Evolutionary conservation across 2,113 vertebrate species (phyloP), one percentile per base, ranked within the genome.

Genomic region (Mastomys coucha): DNA sequence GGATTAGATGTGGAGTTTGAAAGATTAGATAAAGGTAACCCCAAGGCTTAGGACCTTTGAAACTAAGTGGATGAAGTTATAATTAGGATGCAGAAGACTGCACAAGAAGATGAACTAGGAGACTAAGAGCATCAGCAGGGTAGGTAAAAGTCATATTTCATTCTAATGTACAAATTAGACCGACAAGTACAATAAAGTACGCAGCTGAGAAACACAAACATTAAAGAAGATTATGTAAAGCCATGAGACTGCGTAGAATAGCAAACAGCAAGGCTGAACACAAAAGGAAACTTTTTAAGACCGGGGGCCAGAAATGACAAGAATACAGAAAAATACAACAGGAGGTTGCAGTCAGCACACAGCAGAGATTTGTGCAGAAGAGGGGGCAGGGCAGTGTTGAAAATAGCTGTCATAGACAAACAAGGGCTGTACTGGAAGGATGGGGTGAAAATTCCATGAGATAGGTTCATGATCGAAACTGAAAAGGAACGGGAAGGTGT

Each of bases 231-330:
- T 42, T 67, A 85, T 7, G 20, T 36, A 28, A 92, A 92, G 33
- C 7, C 72, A 95, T 22, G 36, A 51, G 45, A 73, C 14, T 63
- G 49, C 31, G 22, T 39, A 86, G 17, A 26, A 45, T 80, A 49
- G 88, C 56, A 39, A 96, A 92, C 9, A 39, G 19, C 39, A 89
- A 78, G n/a, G 31, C 13, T 36, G 28, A 3, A 70, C 1, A 91
- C 22, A 65, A 85, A 85, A 78, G 49, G 53, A 58, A 81, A 87
- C 4, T 45, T 53, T 45, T 24, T 24, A 53, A 70, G 33, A 5
- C 81, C 45, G 84, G 20, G 88, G 53, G 39, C 73, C n/a, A 95
- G 77, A 95, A 96, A 93, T 53, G 33, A 88, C n/a, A 90, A 94
- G 75, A 95, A 94, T 60, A 6, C 24, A 69, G 51, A 67, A 86